A percentile compares a stretch with the other conserved stretches of the same genome.
phyloP scores from a whole-genome alignment of 92 coral and sea anemone genomes.

The Scolanthus callimorphus region DNA sequence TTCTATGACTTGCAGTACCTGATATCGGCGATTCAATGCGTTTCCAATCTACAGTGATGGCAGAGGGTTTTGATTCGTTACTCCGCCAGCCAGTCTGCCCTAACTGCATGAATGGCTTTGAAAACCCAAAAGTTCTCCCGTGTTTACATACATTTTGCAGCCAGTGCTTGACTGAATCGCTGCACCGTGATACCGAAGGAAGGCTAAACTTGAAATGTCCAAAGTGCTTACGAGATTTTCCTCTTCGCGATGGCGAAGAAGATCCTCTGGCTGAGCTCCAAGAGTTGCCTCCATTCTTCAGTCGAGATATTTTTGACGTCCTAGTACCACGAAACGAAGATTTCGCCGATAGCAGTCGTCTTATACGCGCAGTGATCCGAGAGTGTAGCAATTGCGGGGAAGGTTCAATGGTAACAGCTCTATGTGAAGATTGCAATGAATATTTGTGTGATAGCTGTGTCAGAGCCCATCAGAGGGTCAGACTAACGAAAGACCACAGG shows the following conservation, averaged over 20 bases:
- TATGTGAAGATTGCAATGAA: slow-evolving; percentile 88
- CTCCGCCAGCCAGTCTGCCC: slow-evolving; percentile 74
- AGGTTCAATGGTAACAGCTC: slow-evolving; percentile 90
- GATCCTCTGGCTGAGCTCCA: slow-evolving; percentile 80
- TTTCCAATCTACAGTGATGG: slow-evolving; percentile 84
- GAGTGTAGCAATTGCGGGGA: slow-evolving; percentile 94
- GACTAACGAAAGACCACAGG: slow-evolving; percentile 92
- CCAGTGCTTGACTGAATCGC: slow-evolving; percentile 84
- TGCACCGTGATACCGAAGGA: slow-evolving; percentile 78
- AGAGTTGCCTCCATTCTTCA: slow-evolving; percentile 49
- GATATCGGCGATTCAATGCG: slow-evolving; percentile 80
- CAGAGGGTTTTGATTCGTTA: slow-evolving; percentile 84
- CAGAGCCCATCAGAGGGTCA: slow-evolving; percentile 91
- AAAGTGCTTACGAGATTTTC: slow-evolving; percentile 85
- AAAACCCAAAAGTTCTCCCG: slow-evolving; percentile 93
- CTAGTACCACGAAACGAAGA: slow-evolving; percentile 76
- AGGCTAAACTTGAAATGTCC: slow-evolving; percentile 84
- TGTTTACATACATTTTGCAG: slow-evolving; percentile 99
- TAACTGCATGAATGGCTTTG: slow-evolving; percentile 83
- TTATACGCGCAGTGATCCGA: slow-evolving; percentile 76
- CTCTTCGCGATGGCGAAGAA: slow-evolving; percentile 81
- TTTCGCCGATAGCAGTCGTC: slow-evolving; percentile 47
- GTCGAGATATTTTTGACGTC: slow-evolving; percentile 81
- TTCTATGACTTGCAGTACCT: not conserved
- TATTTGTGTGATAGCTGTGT: slow-evolving; percentile 90